Percentiles rank a stretch among this genome's conserved stretches.
Evolutionary conservation across 2,888 invertebrate species (phyloP).

Genomic region (Dryobotodes eremita): DNA sequence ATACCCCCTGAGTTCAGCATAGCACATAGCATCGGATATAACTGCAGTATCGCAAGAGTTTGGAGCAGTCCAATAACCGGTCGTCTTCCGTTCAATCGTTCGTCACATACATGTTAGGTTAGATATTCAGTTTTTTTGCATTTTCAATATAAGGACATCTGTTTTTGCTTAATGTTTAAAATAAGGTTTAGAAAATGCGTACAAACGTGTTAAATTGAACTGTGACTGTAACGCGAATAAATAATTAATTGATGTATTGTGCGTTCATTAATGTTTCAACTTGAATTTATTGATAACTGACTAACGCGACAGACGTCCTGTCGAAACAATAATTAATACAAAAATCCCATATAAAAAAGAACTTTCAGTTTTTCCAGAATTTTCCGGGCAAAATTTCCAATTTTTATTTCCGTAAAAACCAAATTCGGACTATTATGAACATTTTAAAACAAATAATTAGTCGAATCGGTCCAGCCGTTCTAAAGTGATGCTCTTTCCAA

Average conservation of each 20-base stretch:
- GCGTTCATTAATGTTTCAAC: no score
- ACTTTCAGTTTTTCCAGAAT: background rate
- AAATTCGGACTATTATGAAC: background rate
- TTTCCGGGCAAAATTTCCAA: background rate
- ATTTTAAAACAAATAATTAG: background rate
- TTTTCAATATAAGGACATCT: slow-evolving; percentile 2
- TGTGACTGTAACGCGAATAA: background rate
- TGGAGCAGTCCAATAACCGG: slow-evolving; percentile 57
- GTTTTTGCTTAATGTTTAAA: background rate
- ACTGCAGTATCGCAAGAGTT: slow-evolving; percentile 10
- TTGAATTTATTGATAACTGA: no score
- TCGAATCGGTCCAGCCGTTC: no score
- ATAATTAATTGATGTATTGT: background rate
- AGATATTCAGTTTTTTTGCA: background rate
- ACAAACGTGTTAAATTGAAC: no score
- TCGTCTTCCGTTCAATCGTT: slow-evolving; percentile 40
- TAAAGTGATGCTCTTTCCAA: background rate
- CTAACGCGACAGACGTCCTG: background rate
- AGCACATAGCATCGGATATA: slow-evolving; percentile 6
- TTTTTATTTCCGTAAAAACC: background rate
- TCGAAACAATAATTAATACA: background rate
- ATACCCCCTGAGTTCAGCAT: background rate
- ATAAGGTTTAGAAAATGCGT: background rate
- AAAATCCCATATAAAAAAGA: background rate
- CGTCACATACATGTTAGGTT: slow-evolving; percentile 8